These are phyloP conservation scores for Capricornis sumatraensis DNA, from an alignment of 2,113 vertebrate genomes.

Conservation along the genomic window DNA sequence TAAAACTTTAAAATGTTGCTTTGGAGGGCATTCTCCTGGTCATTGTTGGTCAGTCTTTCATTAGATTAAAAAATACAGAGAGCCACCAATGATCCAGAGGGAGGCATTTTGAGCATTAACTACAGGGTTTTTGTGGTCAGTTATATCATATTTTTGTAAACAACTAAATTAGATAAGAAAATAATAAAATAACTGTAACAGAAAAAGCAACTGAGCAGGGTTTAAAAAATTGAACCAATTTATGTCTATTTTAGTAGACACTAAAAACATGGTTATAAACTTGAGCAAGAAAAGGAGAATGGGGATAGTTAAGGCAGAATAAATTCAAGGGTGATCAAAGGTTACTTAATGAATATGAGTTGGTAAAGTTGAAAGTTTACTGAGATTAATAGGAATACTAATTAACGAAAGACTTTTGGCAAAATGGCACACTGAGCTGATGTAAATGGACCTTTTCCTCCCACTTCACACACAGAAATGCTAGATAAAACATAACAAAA, in stretches of 20 bases:
- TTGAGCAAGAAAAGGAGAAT: neutral
- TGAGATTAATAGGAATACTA: slow-evolving; percentile 22
- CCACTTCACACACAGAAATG: slow-evolving; percentile 6
- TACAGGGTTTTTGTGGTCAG: neutral
- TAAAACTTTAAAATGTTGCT: neutral
- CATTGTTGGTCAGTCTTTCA: neutral
- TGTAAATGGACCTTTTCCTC: slow-evolving; percentile 39
- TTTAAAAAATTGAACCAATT: neutral
- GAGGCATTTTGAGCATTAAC: neutral
- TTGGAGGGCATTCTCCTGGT: neutral
- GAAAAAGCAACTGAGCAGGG: neutral
- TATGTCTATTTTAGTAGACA: neutral
- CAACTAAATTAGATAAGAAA: slow-evolving; percentile 9
- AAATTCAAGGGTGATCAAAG: slow-evolving; percentile 10
- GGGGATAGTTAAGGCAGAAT: neutral
- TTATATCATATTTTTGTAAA: neutral
- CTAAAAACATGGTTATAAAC: neutral
- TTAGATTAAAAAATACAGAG: neutral
- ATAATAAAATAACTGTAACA: neutral
- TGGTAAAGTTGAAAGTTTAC: neutral
- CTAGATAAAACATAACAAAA: slow-evolving; percentile 44
- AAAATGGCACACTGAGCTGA: slow-evolving; percentile 9
- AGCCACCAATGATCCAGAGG: neutral
- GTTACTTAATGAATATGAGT: neutral
- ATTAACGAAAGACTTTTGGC: slow-evolving; percentile 27